phyloP scores from a whole-genome alignment of 2,797 vertebrate genomes.

The Gymnodraco acuticeps region DNA sequence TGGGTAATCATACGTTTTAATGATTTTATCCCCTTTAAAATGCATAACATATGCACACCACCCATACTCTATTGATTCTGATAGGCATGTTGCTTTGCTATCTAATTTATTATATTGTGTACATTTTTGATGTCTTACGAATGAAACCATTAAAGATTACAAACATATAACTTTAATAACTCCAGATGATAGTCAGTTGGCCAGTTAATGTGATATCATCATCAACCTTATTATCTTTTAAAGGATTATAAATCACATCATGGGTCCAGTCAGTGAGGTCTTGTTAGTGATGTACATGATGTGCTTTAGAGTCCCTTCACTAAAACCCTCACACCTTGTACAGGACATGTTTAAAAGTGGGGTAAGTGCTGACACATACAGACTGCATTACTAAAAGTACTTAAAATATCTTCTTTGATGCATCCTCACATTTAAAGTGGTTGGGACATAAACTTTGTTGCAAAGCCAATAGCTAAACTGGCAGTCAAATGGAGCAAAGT shows the following conservation, averaged over 20 bases:
- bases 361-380: constrained; percentile 11
- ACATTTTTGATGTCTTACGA: background rate
- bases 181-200: too few relatives aligned
- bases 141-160: background rate
- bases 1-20: background rate
- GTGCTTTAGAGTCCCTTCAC: background rate
- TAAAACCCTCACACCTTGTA: background rate
- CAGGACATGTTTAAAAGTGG: constrained; percentile 1
- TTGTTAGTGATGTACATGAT: background rate
- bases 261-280: background rate
- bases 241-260: background rate
- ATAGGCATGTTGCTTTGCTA: background rate
- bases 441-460: background rate
- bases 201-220: too few relatives aligned
- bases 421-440: constrained; percentile 7
- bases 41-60: background rate
- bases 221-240: too few relatives aligned
- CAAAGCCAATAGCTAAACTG: constrained; percentile 25
- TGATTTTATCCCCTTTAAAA: background rate
- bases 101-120: background rate
- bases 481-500: constrained; percentile 32
- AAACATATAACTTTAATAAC: background rate
- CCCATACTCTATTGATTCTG: too few relatives aligned
- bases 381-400: background rate
- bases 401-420: constrained; percentile 18